A percentile compares a stretch with the other conserved stretches of the same genome.
Evolutionary conservation across 2,113 vertebrate genomes (phyloP).

Genomic region (Otolemur garnettii): DNA sequence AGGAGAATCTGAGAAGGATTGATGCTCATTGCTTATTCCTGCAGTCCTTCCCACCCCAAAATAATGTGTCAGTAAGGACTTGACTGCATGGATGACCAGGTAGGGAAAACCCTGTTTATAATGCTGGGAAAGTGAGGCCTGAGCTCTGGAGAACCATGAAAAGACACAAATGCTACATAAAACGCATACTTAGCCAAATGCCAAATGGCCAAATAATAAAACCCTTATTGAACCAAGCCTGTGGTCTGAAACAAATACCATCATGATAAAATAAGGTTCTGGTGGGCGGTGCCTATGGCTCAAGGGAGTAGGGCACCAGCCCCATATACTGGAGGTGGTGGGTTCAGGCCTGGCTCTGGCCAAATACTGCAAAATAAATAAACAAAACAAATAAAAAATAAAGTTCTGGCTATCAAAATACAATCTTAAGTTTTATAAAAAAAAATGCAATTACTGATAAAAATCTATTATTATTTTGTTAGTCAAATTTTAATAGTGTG

Average conservation of each 20-base stretch:
- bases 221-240: background rate
- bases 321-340: no score
- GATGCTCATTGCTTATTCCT: background rate
- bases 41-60: background rate
- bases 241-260: background rate
- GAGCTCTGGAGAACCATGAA: background rate
- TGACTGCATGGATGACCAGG: background rate
- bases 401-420: background rate
- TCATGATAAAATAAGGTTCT: slow-evolving; percentile 11
- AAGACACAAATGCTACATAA: background rate
- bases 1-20: background rate
- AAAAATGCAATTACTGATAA: background rate
- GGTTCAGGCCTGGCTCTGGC: no score
- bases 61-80: background rate
- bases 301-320: no score
- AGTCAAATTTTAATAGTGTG: background rate
- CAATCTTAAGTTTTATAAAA: background rate
- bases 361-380: no score
- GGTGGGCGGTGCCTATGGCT: no score
- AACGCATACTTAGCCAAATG: background rate
- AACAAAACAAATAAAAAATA: background rate
- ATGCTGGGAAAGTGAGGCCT: background rate
- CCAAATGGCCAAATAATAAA: slow-evolving; percentile 1
- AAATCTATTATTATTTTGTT: background rate
- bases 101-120: background rate